Base-by-base conservation (phyloP, 2,888 invertebrate species). In the Xylota sylvarum region DNA sequence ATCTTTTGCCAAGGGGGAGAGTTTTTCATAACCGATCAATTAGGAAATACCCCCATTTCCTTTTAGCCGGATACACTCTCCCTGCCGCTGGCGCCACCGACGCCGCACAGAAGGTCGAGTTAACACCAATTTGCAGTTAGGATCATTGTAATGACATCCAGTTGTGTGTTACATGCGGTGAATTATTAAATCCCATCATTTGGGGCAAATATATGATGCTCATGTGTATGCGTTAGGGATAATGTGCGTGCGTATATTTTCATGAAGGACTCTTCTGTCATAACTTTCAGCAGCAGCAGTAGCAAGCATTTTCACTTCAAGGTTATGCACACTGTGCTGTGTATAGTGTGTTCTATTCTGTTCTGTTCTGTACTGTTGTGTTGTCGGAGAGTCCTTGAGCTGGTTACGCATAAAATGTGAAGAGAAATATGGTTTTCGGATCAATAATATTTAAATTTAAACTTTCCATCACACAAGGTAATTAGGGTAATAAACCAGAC, bases 101-200 rank as follows among this genome's bases (percentile, higher is more conserved):
- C 55, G 14, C 40, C 52, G 17, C 17, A 43, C 5, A n/a, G 10
- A 32, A 43, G 56, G 60, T 10, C 27, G 32, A 58, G 23, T 70
- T 64, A 55, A 73, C 64, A 55, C 50, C 50, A 65, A 70, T 79
- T 79, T 79, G 64, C 70, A 56, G 56, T 56, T 72, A 43, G 65
- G 72, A 72, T 67, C 58, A 78, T 67, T 72, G 52, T 67, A 83
- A 67, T 72, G 65, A 23, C 56, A 77, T 72, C 50, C 50, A 30
- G 50, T 50, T 40, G 52, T 79, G 52, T 79, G 82, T 43, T 60
- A 43, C 58, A 58, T 43, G 70, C 58, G 56, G 30, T 78, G 60
- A 78, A 83, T 83, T 78, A 78, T 79, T 79, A 62, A 78, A 79
- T 67, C 35, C 73, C 79, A 79, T 83, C 55, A 67, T 62, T 83